Conservation (phyloP, 2,113 vertebrate species). For the Mesoclemmys tuberculata region DNA sequence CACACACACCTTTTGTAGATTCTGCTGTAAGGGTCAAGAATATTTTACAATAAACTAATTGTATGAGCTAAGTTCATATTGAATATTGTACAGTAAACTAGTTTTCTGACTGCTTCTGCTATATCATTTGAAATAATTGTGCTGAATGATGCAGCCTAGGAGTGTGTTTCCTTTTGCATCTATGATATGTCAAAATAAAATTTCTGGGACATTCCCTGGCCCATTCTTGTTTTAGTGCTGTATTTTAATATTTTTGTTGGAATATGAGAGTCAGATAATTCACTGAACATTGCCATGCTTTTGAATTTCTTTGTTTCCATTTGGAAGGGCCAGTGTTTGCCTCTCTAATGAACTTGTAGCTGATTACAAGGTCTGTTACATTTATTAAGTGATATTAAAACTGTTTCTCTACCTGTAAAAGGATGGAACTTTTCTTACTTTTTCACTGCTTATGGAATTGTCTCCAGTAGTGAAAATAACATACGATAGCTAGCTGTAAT, state of each 20-base stretch:
- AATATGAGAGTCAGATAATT: neutral
- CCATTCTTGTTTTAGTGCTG: rapidly evolving
- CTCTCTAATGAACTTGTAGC: neutral
- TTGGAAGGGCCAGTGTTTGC: neutral
- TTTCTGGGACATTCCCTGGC: rapidly evolving
- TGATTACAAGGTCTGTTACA: neutral
- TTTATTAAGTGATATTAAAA: neutral
- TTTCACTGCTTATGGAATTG: neutral
- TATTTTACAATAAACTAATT: rapidly evolving
- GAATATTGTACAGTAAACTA: neutral
- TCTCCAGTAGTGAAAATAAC: neutral
- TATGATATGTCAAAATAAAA: neutral
- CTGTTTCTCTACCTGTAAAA: neutral
- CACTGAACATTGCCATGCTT: neutral
- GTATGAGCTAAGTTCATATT: rapidly evolving
- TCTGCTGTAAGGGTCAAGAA: rapidly evolving
- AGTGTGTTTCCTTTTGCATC: neutral
- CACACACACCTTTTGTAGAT: neutral
- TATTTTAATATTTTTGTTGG: neutral
- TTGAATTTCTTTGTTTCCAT: neutral
- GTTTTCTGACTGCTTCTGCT: neutral
- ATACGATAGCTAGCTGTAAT: rapidly evolving
- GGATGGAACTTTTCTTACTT: neutral
- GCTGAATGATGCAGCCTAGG: neutral
- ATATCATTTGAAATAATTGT: rapidly evolving